phyloP scores from a whole-genome alignment of 1,140 invertebrate genomes.

The Drosophila murphyi region DNA sequence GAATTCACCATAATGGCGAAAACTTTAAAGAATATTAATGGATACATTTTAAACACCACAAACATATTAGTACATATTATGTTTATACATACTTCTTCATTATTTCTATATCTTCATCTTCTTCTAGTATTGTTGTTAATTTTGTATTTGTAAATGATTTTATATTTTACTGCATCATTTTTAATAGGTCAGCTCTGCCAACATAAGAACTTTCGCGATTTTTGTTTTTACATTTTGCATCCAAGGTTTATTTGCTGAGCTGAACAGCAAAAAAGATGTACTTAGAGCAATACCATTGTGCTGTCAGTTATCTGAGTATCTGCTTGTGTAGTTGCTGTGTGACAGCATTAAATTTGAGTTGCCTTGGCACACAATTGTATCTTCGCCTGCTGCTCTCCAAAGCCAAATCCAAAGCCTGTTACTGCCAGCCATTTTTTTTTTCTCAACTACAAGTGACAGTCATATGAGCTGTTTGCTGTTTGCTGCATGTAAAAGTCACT shows the following conservation, averaged over 20 bases:
- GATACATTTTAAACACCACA: no score
- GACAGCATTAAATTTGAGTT: slow-evolving; percentile 56
- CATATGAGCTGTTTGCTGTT: slow-evolving; percentile 19
- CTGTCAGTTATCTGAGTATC: slow-evolving; percentile 41
- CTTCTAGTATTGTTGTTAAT: no score
- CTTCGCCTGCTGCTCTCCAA: neutral
- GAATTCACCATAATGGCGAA: no score
- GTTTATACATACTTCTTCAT: no score
- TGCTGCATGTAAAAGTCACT: slow-evolving; percentile 39
- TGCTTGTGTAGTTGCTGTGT: slow-evolving; percentile 40
- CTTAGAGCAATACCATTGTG: slow-evolving; percentile 24
- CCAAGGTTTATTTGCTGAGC: neutral
- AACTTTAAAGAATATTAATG: no score
- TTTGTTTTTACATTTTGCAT: neutral
- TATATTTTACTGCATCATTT: slow-evolving; percentile 1
- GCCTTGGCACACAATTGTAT: slow-evolving; percentile 26
- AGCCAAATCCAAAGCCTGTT: slow-evolving; percentile 27
- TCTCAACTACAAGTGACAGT: slow-evolving; percentile 22
- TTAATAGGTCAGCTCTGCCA: slow-evolving; percentile 16
- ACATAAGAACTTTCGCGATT: slow-evolving; percentile 10
- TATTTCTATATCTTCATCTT: no score
- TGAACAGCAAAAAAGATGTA: slow-evolving; percentile 18
- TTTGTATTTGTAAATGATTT: no score
- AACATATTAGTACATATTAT: no score
- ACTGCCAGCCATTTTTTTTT: slow-evolving; percentile 21